A percentile compares a stretch with the other conserved stretches of the same genome.
Conservation (phyloP, 2,797 vertebrate species). For the Coranthus polyacanthus region DNA sequence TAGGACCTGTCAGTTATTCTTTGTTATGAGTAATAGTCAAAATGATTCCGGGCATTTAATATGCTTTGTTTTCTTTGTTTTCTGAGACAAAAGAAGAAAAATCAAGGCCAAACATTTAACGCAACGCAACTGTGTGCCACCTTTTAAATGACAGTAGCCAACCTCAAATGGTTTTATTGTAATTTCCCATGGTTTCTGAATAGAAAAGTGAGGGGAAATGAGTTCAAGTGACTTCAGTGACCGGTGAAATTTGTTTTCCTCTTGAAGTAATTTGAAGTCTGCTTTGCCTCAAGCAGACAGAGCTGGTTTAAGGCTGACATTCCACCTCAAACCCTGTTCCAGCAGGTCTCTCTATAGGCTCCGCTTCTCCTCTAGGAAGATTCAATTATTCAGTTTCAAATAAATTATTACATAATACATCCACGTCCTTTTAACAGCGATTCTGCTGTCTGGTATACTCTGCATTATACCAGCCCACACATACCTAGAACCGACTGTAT, state of each 20-base stretch:
- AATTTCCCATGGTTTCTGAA: slow-evolving; percentile 45
- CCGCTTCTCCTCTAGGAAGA: slow-evolving; percentile 64
- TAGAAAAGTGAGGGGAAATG: slow-evolving; percentile 39
- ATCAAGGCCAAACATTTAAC: neutral
- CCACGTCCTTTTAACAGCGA: slow-evolving; percentile 54
- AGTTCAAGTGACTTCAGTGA: slow-evolving; percentile 57
- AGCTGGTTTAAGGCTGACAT: slow-evolving; percentile 39
- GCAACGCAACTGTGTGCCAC: slow-evolving; percentile 2
- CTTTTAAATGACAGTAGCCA: slow-evolving; percentile 15
- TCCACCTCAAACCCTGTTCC: slow-evolving; percentile 43
- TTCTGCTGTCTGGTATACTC: slow-evolving; percentile 44
- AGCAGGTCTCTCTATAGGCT: slow-evolving; percentile 45
- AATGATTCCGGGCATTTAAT: slow-evolving; percentile 14
- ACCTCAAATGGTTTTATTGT: slow-evolving; percentile 31
- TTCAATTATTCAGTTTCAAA: slow-evolving; percentile 82
- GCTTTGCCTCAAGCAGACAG: slow-evolving; percentile 43
- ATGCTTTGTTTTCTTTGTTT: slow-evolving; percentile 10
- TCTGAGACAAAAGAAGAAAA: slow-evolving; percentile 9
- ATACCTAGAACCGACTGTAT: slow-evolving; percentile 40
- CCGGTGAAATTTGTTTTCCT: slow-evolving; percentile 63
- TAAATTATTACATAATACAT: slow-evolving; percentile 80
- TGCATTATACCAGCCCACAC: slow-evolving; percentile 43
- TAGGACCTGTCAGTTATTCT: slow-evolving; percentile 2
- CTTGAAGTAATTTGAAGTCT: slow-evolving; percentile 61
- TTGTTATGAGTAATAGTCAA: slow-evolving; percentile 13